phyloP scores from a whole-genome alignment of 2,888 invertebrate genomes.

The Argyresthia goedartella region DNA sequence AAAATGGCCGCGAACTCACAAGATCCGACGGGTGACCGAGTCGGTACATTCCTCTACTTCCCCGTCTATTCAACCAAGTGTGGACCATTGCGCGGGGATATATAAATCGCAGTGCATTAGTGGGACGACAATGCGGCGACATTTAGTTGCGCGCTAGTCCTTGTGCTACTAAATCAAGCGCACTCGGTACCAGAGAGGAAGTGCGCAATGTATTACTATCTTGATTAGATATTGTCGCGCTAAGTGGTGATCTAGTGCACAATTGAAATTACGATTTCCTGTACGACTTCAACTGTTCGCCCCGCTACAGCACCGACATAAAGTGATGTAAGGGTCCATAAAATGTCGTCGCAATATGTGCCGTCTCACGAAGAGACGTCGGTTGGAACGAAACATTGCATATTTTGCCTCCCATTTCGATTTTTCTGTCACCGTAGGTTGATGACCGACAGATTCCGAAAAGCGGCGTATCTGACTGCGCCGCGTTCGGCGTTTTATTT shows the following conservation, averaged over 20 bases:
- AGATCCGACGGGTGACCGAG: no score
- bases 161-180: slow-evolving; percentile 34
- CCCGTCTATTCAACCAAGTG: no score
- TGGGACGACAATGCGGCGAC: slow-evolving; percentile 35
- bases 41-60: no score
- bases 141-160: slow-evolving; percentile 30
- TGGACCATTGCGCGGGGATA: slow-evolving; percentile 9
- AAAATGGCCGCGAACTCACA: no score
- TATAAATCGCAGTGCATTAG: slow-evolving; percentile 48
- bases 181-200: slow-evolving; percentile 15
- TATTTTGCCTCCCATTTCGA: background rate
- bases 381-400: background rate
- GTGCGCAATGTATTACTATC: background rate
- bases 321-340: background rate
- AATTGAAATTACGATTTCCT: no score
- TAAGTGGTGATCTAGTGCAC: background rate
- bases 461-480: background rate
- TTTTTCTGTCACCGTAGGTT: background rate
- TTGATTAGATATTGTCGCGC: background rate
- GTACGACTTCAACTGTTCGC: no score
- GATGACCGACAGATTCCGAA: background rate
- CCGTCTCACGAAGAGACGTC: background rate
- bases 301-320: background rate
- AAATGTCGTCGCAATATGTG: background rate
- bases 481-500: background rate